Base-by-base conservation (phyloP, 2,113 vertebrate genomes). In the Crotalus tigris region DNA sequence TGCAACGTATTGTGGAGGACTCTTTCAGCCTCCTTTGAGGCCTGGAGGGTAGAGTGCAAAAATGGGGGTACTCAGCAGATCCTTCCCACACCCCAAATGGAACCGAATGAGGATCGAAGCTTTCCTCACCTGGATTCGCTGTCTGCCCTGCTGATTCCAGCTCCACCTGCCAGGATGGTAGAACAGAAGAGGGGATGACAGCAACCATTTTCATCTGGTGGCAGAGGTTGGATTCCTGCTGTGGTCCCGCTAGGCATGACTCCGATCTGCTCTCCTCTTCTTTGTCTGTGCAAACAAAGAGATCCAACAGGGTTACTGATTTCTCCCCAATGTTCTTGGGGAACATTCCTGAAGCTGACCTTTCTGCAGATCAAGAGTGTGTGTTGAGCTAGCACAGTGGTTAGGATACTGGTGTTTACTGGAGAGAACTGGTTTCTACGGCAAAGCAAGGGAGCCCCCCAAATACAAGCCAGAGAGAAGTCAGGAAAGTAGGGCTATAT, bases 201-300 rank as follows among this genome's bases (percentile, higher is more conserved):
- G 98, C 95, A 26, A 98, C 97, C 58, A 97, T 97, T 97, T 99
- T 99, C 98, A 98, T 98, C 96, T 98, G 98, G 93, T 98, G 98
- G 94, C 98, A 98, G 61, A 97, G 96, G 69, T 96, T 98, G 0
- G 98, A 98, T 96, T 99, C 98, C 97, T 98, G 98, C 88, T 98
- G 98, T 29, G 98, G 92, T 9, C 98, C 98, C 97, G 98, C 98
- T 55, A 98, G 91, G 59, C 95, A 97, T 95, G 97, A 97, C 93
- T 98, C 98, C 57, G 96, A 96, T 94, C 98, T 98, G 93, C 98
- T 61, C 24, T 19, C 87, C 12, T 75, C 92, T 53, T 75, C 92
- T 69, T 97, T 69, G 12, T 69, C 97, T 98, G 95, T 91, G 91
- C 92, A 92, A 95, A 97, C 19, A 91, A 89, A 94, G 85, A 55